phyloP scores from a whole-genome alignment of 2,113 vertebrate genomes.

The Phylloscopus whistleri region DNA sequence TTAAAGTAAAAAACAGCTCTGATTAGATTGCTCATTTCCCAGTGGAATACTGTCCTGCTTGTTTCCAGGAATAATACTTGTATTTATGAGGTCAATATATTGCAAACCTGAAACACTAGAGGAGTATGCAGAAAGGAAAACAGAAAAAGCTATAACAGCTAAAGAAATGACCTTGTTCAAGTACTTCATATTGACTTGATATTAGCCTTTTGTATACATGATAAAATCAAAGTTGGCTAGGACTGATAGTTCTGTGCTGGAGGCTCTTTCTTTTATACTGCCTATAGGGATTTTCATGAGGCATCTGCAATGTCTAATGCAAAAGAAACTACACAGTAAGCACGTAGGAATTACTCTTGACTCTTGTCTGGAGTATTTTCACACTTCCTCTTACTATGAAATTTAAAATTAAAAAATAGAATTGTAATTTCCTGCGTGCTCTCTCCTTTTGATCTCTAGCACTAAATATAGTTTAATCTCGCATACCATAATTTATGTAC shows the following conservation, averaged over 20 bases:
- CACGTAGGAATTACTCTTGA: neutral
- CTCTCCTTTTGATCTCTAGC: neutral
- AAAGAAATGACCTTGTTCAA: conserved; percentile 15
- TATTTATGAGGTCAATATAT: conserved; percentile 61
- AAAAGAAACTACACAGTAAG: neutral
- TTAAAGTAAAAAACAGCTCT: conserved; percentile 67
- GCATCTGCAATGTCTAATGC: neutral
- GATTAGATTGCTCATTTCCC: conserved; percentile 56
- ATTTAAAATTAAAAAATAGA: neutral
- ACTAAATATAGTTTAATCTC: neutral
- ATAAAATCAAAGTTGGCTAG: conserved; percentile 4
- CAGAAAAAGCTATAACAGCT: neutral
- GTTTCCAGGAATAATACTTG: conserved; percentile 55
- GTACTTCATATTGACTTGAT: conserved; percentile 30
- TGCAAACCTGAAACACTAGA: neutral
- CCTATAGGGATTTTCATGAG: neutral
- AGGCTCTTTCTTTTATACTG: neutral
- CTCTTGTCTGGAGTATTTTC: neutral
- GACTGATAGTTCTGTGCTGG: neutral
- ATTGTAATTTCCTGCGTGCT: neutral
- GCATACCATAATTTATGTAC: neutral
- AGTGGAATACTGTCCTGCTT: conserved; percentile 24
- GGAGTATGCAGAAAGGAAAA: neutral
- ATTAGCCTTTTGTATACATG: neutral
- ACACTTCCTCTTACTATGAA: neutral